Evolutionary conservation across 2,888 invertebrate species (phyloP).

Genomic region (Drosophila monieri): DNA sequence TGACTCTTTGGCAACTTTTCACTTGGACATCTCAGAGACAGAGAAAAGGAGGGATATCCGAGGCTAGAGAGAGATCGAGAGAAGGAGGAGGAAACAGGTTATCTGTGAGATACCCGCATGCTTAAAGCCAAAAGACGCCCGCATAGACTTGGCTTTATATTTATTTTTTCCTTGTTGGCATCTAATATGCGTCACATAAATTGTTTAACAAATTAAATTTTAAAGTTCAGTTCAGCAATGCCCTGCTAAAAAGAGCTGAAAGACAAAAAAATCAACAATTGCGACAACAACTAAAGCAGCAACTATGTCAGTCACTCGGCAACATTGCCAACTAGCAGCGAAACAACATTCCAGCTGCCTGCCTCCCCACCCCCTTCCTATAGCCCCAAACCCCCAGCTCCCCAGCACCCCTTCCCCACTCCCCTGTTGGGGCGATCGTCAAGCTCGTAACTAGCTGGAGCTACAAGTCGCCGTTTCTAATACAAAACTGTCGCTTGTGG

Average conservation of each 20-base stretch:
- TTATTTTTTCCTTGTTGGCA: slow-evolving; percentile 6
- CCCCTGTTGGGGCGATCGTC: slow-evolving; percentile 34
- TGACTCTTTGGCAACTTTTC: slow-evolving; percentile 53
- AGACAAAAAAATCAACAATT: slow-evolving; percentile 16
- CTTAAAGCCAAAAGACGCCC: slow-evolving; percentile 51
- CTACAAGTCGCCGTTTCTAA: slow-evolving; percentile 76
- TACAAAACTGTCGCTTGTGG: slow-evolving; percentile 77
- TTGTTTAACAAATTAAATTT: slow-evolving; percentile 69
- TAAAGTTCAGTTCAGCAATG: slow-evolving; percentile 55
- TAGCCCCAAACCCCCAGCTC: neutral
- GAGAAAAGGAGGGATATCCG: slow-evolving; percentile 6
- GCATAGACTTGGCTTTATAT: slow-evolving; percentile 43
- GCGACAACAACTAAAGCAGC: slow-evolving; percentile 49
- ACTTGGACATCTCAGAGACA: slow-evolving; percentile 22
- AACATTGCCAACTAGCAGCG: slow-evolving; percentile 73
- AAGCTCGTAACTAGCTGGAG: slow-evolving; percentile 72
- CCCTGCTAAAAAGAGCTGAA: slow-evolving; percentile 39
- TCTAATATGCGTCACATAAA: slow-evolving; percentile 71
- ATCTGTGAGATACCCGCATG: slow-evolving; percentile 63
- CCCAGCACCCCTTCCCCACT: neutral
- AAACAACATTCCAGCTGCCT: slow-evolving; percentile 75
- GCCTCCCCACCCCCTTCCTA: slow-evolving; percentile 15
- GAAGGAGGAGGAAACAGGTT: slow-evolving; percentile 58
- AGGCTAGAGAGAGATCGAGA: slow-evolving; percentile 26
- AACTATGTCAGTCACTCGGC: slow-evolving; percentile 76